Base-by-base conservation (phyloP, 2,888 invertebrate species). In the Idaea dimidiata region DNA sequence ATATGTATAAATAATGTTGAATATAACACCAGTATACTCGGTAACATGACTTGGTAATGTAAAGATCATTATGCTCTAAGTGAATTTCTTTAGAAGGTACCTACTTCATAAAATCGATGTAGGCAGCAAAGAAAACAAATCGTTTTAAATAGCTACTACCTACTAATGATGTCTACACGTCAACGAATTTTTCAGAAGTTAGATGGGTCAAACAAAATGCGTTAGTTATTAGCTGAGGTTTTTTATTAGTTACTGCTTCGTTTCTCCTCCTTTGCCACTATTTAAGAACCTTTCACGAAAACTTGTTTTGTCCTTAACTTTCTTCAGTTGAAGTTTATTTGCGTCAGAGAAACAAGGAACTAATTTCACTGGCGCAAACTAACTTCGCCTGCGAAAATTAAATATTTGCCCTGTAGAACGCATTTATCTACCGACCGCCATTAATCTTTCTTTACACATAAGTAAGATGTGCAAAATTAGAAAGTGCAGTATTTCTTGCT, bases 261-360 rank as follows among this genome's bases (percentile, higher is more conserved):
- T 43, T 43, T 43, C 6, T 43, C 7, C 54, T 55, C 6, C 6
- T 55, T 16, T n/a, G 14, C 18, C 1, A 18, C 56, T 6, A 18
- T 56, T 56, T 18, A 56, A 16, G 17, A 56, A 18, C 17, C 17
- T 54, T 18, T 56, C 17, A 14, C 31, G n/a, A 62, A 72, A 76
- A 78, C 72, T 64, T 68, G 72, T 74, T 62, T 60, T 61, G 3
- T 24, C 24, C 24, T 24, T 24, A 24, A 66, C 79, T 81, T 78
- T 80, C 77, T 73, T 73, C 67, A 67, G 65, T 64, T 67, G 61
- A n/a, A n/a, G n/a, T n/a, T n/a, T n/a, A n/a, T n/a, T n/a, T n/a
- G n/a, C n/a, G n/a, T n/a, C n/a, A n/a, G n/a, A n/a, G n/a, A n/a
- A n/a, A n/a, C n/a, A n/a, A n/a, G n/a, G n/a, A n/a, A n/a, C 59